Base-by-base conservation (phyloP, 1,140 invertebrate genomes). In the Adoxophyes honmai region DNA sequence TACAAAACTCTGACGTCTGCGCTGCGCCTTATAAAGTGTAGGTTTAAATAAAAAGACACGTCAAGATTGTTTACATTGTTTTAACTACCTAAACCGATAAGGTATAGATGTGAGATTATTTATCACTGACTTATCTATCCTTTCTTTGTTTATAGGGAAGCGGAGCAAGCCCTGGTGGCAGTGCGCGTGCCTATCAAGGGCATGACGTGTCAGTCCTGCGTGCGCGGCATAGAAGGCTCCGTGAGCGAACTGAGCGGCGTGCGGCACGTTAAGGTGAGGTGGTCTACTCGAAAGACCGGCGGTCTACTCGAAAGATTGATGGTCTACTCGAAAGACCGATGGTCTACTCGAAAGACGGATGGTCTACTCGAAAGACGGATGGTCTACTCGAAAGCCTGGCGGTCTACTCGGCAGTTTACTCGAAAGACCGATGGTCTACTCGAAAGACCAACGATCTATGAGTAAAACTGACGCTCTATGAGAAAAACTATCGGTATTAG, bases 171-270 rank as follows among this genome's bases (percentile, higher is more conserved):
- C 9, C 60, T 78, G 60, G 78, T 81, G 63, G 75, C 84, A 6
- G 86, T 91, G 14, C 83, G 90, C 6, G 82, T 92, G 64, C 86
- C 89, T n/a, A 93, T 96, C 66, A 86, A 93, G 66, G 95, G 95
- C 57, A 96, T 97, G 95, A 96, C 93, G 39, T 97, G 96, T 71
- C 91, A 94, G 79, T 95, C 94, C 54, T 97, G 96, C 80, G 95
- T 96, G 38, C 90, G 89, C 48, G 94, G 91, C 70, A 96, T 96
- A 52, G 93, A 96, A 76, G 89, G 88, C 0, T 92, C 89, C 1
- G 89, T 96, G 0, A 73, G 85, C 0, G 73, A 88, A 33, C 88
- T 92, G 62, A 63, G 87, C 0, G 96, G 94, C 0, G 89, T 97
- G 5, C 62, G 89, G 0, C 81, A 76, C 21, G 91, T 94, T 37